A percentile compares a stretch with the other conserved stretches of the same genome.
Conservation (phyloP, 2,888 invertebrate species). For the Pollenia angustigena region DNA sequence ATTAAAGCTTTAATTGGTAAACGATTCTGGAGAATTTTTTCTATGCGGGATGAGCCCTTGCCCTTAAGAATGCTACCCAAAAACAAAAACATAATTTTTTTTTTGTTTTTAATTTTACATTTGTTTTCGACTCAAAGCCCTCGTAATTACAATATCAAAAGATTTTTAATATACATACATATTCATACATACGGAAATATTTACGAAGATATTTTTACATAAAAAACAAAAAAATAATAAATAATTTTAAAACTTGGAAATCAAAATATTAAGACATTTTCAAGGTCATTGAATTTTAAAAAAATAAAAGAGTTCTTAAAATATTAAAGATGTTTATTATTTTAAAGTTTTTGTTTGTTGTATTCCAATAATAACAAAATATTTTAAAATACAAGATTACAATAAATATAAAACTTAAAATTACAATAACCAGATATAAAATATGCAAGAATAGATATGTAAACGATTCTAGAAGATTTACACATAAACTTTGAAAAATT, state of each 20-base stretch:
- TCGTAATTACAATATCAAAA: no score
- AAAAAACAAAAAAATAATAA: slow-evolving; percentile 42
- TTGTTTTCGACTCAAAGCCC: no score
- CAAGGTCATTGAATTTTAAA: slow-evolving; percentile 65
- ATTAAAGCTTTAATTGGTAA: no score
- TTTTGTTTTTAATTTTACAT: no score
- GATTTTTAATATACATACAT: neutral
- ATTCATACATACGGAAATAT: neutral
- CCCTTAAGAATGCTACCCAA: no score
- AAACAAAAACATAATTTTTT: no score
- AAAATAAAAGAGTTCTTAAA: slow-evolving; percentile 16
- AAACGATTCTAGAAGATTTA: neutral
- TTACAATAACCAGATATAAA: slow-evolving; percentile 30
- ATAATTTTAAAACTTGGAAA: slow-evolving; percentile 49
- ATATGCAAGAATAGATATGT: neutral
- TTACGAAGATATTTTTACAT: neutral
- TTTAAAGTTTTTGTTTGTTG: neutral
- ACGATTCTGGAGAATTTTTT: no score
- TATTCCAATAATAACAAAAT: slow-evolving; percentile 34
- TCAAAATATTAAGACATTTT: slow-evolving; percentile 38
- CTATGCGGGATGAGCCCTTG: no score
- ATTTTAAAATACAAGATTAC: neutral
- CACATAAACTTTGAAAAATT: neutral
- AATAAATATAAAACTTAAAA: slow-evolving; percentile 11
- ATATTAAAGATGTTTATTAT: neutral